Conservation (phyloP, 1,140 invertebrate genomes). For the Paraescarpia echinospica region DNA sequence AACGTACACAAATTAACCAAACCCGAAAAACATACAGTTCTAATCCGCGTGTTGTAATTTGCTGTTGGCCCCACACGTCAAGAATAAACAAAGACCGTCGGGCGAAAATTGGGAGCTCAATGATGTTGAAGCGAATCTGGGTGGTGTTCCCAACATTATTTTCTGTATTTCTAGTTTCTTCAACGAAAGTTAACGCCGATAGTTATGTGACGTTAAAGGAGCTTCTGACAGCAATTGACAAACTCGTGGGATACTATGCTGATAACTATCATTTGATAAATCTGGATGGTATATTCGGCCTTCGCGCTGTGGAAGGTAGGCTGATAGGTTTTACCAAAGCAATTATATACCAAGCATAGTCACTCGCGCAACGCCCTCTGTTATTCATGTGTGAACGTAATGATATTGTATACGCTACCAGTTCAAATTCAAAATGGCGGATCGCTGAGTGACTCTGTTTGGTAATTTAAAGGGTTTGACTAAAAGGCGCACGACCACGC, state of each 20-base stretch:
- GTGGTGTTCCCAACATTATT: neutral
- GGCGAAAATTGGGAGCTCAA: neutral
- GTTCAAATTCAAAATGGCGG: too few species aligned
- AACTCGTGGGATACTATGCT: constrained; percentile 14
- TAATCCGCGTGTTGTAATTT: neutral
- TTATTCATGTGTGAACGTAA: too few species aligned
- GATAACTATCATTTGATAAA: neutral
- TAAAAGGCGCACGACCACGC: too few species aligned
- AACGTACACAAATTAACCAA: neutral
- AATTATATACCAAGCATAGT: too few species aligned
- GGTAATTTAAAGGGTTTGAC: too few species aligned
- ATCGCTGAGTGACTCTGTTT: too few species aligned
- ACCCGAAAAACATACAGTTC: neutral
- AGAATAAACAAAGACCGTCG: neutral
- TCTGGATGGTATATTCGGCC: constrained; percentile 20
- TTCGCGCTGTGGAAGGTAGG: constrained; percentile 9
- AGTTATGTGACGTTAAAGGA: neutral
- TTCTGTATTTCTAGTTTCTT: neutral
- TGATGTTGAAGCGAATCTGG: neutral
- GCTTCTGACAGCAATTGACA: neutral
- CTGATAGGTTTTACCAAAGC: too few species aligned
- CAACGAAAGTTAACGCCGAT: neutral
- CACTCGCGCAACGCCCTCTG: too few species aligned
- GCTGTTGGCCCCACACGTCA: neutral
- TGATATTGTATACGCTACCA: too few species aligned